Percentiles rank a stretch among this genome's conserved stretches.
Conservation (phyloP, 1,140 invertebrate species). For the Drosophila pruinosa region DNA sequence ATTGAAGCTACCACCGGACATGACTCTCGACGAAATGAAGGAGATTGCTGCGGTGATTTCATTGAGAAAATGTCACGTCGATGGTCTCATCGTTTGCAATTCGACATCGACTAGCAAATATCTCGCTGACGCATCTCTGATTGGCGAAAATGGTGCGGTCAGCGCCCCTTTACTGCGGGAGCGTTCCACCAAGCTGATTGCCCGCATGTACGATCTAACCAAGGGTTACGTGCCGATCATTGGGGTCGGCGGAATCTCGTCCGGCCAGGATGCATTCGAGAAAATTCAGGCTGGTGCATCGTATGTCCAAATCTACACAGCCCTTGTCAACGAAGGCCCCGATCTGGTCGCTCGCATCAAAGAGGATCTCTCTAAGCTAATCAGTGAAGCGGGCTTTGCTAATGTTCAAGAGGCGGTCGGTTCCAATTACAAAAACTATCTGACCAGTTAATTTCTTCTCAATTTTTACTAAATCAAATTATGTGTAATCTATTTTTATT, state of each 20-base stretch:
- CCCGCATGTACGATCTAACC: conserved; percentile 93
- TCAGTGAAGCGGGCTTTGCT: conserved; percentile 85
- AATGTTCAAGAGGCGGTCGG: not conserved
- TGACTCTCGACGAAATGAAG: not conserved
- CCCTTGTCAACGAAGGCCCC: conserved; percentile 92
- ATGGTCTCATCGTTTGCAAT: conserved; percentile 1
- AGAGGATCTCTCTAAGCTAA: conserved; percentile 88
- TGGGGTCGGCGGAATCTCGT: conserved; percentile 92
- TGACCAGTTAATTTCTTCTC: not conserved
- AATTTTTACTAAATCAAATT: not conserved
- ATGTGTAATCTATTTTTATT: too few species aligned
- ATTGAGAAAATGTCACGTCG: not conserved
- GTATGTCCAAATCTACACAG: conserved; percentile 94
- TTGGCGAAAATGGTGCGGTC: conserved; percentile 75
- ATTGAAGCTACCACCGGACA: not conserved
- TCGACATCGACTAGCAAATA: not conserved
- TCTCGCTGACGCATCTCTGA: not conserved
- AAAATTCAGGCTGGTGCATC: conserved; percentile 96
- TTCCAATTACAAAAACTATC: conserved; percentile 1
- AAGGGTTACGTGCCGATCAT: conserved; percentile 89
- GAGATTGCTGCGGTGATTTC: not conserved
- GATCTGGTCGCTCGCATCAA: conserved; percentile 90
- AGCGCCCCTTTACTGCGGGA: conserved; percentile 93
- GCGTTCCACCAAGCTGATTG: conserved; percentile 92
- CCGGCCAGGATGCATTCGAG: conserved; percentile 93